Percentiles rank a stretch among this genome's conserved stretches.
These are phyloP conservation scores for Oreochromis grahami DNA, from an alignment of 2,797 vertebrate species.

Conservation along the genomic window DNA sequence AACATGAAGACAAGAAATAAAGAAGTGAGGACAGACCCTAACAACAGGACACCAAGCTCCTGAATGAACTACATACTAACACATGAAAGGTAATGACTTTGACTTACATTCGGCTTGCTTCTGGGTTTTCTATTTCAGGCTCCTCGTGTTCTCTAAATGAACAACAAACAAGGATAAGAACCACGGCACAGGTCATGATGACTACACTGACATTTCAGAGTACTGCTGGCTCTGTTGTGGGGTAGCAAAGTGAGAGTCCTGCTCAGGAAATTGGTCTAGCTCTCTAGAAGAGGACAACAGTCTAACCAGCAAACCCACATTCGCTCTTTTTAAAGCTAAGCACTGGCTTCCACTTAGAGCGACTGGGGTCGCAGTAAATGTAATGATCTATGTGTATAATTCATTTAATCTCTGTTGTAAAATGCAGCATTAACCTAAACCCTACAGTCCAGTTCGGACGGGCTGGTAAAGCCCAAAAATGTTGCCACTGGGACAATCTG, in stretches of 20 bases:
- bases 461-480: background rate
- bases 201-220: background rate
- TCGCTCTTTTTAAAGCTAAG: background rate
- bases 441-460: background rate
- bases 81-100: background rate
- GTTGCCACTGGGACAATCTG: constrained; percentile 1
- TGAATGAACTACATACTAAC: background rate
- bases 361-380: background rate
- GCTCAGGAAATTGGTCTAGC: background rate
- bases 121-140: constrained; percentile 89
- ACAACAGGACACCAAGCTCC: background rate
- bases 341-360: background rate
- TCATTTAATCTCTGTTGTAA: background rate
- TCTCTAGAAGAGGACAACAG: background rate
- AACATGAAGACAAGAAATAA: background rate
- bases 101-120: constrained; percentile 99
- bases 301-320: background rate
- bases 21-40: rapidly evolving
- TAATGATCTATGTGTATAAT: background rate
- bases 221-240: background rate
- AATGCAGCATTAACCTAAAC: background rate
- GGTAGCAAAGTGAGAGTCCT: background rate
- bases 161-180: constrained; percentile 45
- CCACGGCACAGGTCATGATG: background rate
- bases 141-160: constrained; percentile 91